phyloP scores from a whole-genome alignment of 2,797 vertebrate genomes.

The Tinamus major region DNA sequence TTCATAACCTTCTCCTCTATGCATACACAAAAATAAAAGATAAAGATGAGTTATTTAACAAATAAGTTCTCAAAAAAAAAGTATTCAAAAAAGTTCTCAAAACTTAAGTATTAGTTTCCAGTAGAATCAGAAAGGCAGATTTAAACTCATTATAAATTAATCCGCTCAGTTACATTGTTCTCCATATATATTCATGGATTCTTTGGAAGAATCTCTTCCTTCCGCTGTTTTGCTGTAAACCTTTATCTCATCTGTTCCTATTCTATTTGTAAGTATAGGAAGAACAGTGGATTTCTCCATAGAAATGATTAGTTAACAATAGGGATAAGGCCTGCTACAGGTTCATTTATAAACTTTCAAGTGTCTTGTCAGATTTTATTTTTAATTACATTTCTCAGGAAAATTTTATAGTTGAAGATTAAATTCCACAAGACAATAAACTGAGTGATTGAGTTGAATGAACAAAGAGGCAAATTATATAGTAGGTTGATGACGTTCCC shows the following conservation, averaged over 20 bases:
- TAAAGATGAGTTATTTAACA: conserved; percentile 13
- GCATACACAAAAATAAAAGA: background rate
- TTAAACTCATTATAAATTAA: conserved; percentile 14
- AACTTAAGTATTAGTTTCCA: conserved; percentile 27
- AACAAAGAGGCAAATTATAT: conserved; percentile 66
- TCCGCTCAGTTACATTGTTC: conserved; percentile 35
- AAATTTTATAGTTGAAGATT: conserved; percentile 42
- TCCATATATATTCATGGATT: background rate
- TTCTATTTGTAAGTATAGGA: background rate
- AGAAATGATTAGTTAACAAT: conserved; percentile 33
- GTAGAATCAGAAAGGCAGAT: conserved; percentile 22
- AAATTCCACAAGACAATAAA: conserved; percentile 45
- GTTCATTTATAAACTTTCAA: conserved; percentile 12
- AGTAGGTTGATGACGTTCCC: conserved; percentile 52
- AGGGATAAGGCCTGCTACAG: background rate
- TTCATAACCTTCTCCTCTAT: background rate
- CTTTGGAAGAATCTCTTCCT: conserved; percentile 26
- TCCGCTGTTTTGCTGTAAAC: background rate
- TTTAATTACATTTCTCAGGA: conserved; percentile 1
- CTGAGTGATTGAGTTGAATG: conserved; percentile 47
- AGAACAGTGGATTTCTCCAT: conserved; percentile 6
- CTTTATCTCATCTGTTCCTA: conserved; percentile 39
- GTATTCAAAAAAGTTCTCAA: conserved; percentile 17
- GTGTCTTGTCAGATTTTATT: background rate
- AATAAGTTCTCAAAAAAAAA: background rate